Base-by-base conservation (phyloP, 1,140 invertebrate genomes). In the Saccostrea echinata region DNA sequence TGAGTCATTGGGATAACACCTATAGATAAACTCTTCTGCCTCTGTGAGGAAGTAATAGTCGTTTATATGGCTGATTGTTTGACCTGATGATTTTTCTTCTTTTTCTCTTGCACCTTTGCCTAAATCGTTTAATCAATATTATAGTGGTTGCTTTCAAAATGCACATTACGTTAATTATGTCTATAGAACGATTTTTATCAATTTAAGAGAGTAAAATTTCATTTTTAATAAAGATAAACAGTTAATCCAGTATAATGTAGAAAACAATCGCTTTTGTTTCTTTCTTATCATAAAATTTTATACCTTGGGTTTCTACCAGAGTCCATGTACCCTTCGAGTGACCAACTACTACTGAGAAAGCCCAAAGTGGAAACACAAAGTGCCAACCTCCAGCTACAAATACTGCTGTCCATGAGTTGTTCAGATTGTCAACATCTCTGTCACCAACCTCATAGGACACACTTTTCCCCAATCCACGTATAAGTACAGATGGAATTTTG, bases 401-500 rank as follows among this genome's bases (percentile, higher is more conserved):
- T 18, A 92, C 92, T 24, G 91, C 89, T 80, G 90, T 92, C 92
- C 92, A 93, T 9, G 64, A 71, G 53, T 90, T 90, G 21, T 55
- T 81, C 3, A 91, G 64, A 98, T 3, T 99, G 98, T 95, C 99
- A 98, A 91, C 98, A 91, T 99, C 98, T 93, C 99, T 98, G 87
- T 97, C 96, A 0, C 98, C 98, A 0, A 98, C 98, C 93, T 99
- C 98, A 94, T 99, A 99, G 80, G 35, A 43, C 6, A 43, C 6
- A 43, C 35, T 43, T 6, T 43, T 43, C 35, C 98, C 98, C 94
- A 99, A 98, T 21, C 99, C 99, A 95, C 98, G 98, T 92, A 99
- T 99, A 11, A 99, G 98, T 6, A 99, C 98, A 95, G 99, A 99
- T 94, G 99, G 98, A 21, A 99, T 96, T 90, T 98, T 98, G 1